Evolutionary conservation across 1,140 invertebrate species (phyloP).

Genomic region (Drosophila ficusphila): DNA sequence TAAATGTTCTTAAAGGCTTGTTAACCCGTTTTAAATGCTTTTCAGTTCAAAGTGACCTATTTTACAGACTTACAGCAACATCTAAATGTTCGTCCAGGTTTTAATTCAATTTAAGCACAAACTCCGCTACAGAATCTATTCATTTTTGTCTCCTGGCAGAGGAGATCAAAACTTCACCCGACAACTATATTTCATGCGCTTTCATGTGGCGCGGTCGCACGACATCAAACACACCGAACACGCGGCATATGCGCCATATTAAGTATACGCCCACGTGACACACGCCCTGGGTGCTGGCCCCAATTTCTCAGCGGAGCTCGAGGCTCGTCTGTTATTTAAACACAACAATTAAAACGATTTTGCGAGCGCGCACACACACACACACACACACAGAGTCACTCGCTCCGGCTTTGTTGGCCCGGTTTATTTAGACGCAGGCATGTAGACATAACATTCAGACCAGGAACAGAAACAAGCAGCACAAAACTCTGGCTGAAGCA

Average conservation of each 20-base stretch:
- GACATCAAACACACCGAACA: constrained; percentile 37
- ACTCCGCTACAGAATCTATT: no score
- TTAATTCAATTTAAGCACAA: no score
- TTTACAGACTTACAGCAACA: no score
- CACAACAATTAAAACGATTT: constrained; percentile 81
- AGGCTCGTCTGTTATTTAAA: constrained; percentile 69
- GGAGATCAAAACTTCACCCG: background rate
- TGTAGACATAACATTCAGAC: constrained; percentile 74
- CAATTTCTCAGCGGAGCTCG: constrained; percentile 20
- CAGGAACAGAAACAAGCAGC: constrained; percentile 27
- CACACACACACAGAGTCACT: constrained; percentile 16
- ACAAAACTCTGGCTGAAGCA: constrained; percentile 20
- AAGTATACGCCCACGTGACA: constrained; percentile 71
- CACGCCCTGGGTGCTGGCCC: constrained; percentile 23
- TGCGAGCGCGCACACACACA: constrained; percentile 44
- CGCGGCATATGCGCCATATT: constrained; percentile 54
- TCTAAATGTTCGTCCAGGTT: no score
- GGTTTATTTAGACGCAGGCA: constrained; percentile 74
- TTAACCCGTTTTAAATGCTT: no score
- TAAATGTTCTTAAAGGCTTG: no score
- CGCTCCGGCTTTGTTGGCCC: constrained; percentile 31
- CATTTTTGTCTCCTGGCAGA: constrained; percentile 2
- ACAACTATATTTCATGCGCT: constrained; percentile 30
- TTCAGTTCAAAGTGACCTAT: no score
- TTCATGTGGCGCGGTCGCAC: constrained; percentile 42